Percentiles rank a stretch among this genome's conserved stretches.
These are phyloP conservation scores for Rissa tridactyla DNA, from an alignment of 2,113 vertebrate genomes.

Conservation along the genomic window DNA sequence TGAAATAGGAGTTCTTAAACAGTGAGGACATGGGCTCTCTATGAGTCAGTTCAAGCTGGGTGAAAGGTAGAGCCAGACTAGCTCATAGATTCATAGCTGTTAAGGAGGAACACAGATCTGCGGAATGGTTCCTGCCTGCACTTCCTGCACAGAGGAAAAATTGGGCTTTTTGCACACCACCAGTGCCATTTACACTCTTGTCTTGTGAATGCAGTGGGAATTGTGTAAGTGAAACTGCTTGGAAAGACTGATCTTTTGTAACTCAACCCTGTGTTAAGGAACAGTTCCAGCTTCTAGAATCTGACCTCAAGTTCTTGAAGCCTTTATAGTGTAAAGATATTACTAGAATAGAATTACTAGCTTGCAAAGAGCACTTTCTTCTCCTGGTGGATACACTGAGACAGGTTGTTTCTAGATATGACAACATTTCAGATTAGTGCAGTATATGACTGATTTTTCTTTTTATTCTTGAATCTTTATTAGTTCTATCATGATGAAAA, in stretches of 20 bases:
- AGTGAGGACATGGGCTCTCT: neutral
- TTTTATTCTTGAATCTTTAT: neutral
- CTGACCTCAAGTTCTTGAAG: neutral
- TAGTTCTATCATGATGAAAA: neutral
- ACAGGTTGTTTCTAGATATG: neutral
- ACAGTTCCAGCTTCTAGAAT: neutral
- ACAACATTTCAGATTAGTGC: neutral
- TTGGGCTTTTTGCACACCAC: neutral
- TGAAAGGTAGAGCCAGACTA: neutral
- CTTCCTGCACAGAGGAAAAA: neutral
- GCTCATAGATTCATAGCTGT: neutral
- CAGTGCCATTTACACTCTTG: neutral
- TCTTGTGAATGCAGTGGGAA: neutral
- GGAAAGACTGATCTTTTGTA: neutral
- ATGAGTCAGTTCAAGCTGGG: neutral
- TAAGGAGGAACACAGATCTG: neutral
- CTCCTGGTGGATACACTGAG: neutral
- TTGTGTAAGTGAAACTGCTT: neutral
- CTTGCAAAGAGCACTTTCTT: neutral
- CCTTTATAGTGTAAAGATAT: neutral
- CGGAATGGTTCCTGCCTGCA: neutral
- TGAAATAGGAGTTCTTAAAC: neutral
- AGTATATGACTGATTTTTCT: neutral
- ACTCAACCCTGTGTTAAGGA: neutral
- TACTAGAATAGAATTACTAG: neutral